A percentile compares a stretch with the other conserved stretches of the same genome.
phyloP scores from a whole-genome alignment of 1,140 invertebrate genomes.

The Cydia pomonella region DNA sequence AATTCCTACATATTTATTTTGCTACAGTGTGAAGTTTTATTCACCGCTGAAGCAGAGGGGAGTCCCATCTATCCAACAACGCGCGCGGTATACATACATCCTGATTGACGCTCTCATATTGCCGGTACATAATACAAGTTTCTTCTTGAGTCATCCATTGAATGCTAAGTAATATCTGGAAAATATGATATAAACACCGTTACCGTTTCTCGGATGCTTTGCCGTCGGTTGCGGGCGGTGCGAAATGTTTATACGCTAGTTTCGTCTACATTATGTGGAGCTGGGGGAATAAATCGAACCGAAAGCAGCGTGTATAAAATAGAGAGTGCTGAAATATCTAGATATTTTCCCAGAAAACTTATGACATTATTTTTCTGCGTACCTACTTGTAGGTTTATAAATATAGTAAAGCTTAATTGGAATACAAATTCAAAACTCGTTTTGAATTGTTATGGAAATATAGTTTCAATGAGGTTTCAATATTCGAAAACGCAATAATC shows the following conservation, averaged over 20 bases:
- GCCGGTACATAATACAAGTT: neutral
- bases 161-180: slow-evolving; percentile 13
- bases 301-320: neutral
- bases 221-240: neutral
- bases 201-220: slow-evolving; percentile 6
- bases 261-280: slow-evolving; percentile 11
- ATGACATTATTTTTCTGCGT: too few species aligned
- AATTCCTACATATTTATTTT: too few species aligned
- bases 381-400: too few species aligned
- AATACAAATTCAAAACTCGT: too few species aligned
- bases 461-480: too few species aligned
- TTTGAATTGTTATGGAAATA: too few species aligned
- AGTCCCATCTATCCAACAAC: too few species aligned
- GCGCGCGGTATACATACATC: neutral
- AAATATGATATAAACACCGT: slow-evolving; percentile 22
- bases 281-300: neutral
- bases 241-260: slow-evolving; percentile 25
- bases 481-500: too few species aligned
- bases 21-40: too few species aligned
- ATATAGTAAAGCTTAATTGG: too few species aligned
- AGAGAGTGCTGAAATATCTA: neutral
- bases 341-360: too few species aligned
- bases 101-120: slow-evolving; percentile 22
- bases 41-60: too few species aligned
- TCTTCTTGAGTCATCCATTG: neutral